These are phyloP conservation scores for Therioaphis trifolii DNA, from an alignment of 2,888 invertebrate species.

Conservation along the genomic window DNA sequence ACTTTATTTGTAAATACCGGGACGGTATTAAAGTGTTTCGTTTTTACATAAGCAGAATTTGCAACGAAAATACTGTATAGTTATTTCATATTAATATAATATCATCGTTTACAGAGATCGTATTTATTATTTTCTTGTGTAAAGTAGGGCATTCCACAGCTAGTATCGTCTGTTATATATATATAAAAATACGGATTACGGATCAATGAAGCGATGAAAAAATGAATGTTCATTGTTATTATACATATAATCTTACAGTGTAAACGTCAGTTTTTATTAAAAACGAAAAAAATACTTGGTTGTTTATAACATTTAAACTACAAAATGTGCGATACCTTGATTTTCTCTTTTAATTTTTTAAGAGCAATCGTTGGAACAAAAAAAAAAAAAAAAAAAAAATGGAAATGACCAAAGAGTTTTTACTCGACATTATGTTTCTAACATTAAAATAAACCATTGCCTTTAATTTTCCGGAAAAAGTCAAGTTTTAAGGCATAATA, in stretches of 20 bases:
- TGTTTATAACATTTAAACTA: not conserved
- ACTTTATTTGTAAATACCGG: not conserved
- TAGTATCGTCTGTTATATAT: too few relatives aligned
- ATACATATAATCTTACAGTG: not conserved
- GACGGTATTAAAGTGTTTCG: not conserved
- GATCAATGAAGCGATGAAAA: slow-evolving; percentile 27
- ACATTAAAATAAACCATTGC: not conserved
- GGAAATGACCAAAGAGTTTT: too few relatives aligned
- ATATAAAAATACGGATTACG: not conserved
- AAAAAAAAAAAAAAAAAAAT: too few relatives aligned
- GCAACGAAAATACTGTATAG: not conserved
- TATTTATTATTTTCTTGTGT: not conserved
- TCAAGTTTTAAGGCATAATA: too few relatives aligned
- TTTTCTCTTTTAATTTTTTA: too few relatives aligned
- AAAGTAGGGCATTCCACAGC: not conserved
- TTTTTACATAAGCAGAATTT: not conserved
- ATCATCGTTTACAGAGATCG: not conserved
- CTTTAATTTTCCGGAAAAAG: not conserved
- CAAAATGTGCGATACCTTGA: too few relatives aligned
- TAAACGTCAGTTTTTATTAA: not conserved
- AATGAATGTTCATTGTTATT: slow-evolving; percentile 10
- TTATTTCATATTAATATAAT: not conserved
- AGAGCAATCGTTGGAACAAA: too few relatives aligned
- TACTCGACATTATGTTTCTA: too few relatives aligned
- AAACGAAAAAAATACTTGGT: not conserved